phyloP scores from a whole-genome alignment of 2,888 invertebrate genomes.

The Heliothis peltigera region DNA sequence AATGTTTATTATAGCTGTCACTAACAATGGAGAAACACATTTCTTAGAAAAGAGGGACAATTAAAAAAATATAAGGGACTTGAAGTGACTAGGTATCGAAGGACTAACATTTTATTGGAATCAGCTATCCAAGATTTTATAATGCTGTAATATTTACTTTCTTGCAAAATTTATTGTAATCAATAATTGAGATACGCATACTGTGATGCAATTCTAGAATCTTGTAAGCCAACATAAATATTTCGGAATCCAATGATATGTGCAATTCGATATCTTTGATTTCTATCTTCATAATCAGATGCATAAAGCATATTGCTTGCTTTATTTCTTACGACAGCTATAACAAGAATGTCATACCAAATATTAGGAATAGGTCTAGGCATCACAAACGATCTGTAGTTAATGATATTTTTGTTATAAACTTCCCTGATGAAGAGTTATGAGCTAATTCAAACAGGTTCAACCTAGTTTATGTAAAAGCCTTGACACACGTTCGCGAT shows the following conservation, averaged over 20 bases:
- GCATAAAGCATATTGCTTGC: neutral
- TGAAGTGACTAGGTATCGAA: no score
- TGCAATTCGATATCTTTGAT: constrained; percentile 7
- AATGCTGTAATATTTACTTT: no score
- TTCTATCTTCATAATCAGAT: neutral
- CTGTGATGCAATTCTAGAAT: constrained; percentile 16
- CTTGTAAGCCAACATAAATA: constrained; percentile 1
- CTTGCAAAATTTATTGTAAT: neutral
- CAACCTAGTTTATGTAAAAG: neutral
- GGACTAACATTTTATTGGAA: no score
- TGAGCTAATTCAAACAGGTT: neutral
- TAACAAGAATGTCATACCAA: neutral
- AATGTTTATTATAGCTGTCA: neutral
- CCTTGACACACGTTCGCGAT: constrained; percentile 27
- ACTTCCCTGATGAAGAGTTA: neutral
- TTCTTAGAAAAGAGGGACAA: no score
- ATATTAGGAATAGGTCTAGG: neutral
- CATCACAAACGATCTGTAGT: neutral
- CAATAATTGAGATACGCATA: constrained; percentile 1
- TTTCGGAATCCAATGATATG: constrained; percentile 13
- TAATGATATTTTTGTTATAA: neutral
- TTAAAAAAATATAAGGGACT: no score
- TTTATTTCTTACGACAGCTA: neutral
- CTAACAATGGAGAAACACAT: no score
- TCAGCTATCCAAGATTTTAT: no score